Conservation (phyloP, 1,140 invertebrate genomes). For the Ooceraea biroi region DNA sequence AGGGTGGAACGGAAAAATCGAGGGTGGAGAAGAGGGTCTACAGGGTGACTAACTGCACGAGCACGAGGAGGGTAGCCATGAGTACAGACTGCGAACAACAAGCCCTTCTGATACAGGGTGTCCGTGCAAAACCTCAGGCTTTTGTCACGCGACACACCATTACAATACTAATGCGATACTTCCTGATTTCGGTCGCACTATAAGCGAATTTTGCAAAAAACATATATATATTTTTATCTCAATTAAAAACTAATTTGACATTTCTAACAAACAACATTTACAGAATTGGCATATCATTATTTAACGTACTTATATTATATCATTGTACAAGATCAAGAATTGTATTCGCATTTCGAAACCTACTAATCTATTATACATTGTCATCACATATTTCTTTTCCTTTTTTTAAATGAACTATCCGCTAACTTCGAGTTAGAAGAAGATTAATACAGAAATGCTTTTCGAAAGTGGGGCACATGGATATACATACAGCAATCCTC, state of each 20-base stretch:
- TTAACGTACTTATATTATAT: too few species aligned
- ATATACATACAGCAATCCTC: conserved; percentile 6
- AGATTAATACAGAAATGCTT: background rate
- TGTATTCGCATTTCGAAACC: background rate
- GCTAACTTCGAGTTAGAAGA: background rate
- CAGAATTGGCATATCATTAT: too few species aligned
- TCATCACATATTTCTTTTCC: background rate
- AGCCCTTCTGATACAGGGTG: conserved; percentile 74
- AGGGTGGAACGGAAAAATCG: conserved; percentile 75
- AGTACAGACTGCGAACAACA: conserved; percentile 78
- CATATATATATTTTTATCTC: background rate
- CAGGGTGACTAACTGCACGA: conserved; percentile 80
- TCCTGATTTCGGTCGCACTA: background rate
- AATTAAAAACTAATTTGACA: background rate
- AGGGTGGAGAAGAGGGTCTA: conserved; percentile 69
- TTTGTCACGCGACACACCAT: conserved; percentile 19
- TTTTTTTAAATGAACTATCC: background rate
- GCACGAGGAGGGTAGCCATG: conserved; percentile 73
- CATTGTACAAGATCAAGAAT: background rate
- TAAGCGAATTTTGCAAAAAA: background rate
- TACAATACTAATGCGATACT: conserved; percentile 15
- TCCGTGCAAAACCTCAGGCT: conserved; percentile 50
- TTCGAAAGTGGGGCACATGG: conserved; percentile 16
- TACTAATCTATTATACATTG: background rate
- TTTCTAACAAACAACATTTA: too few species aligned